These are phyloP conservation scores for Dione vanillae DNA, from an alignment of 2,888 invertebrate genomes.

Conservation along the genomic window DNA sequence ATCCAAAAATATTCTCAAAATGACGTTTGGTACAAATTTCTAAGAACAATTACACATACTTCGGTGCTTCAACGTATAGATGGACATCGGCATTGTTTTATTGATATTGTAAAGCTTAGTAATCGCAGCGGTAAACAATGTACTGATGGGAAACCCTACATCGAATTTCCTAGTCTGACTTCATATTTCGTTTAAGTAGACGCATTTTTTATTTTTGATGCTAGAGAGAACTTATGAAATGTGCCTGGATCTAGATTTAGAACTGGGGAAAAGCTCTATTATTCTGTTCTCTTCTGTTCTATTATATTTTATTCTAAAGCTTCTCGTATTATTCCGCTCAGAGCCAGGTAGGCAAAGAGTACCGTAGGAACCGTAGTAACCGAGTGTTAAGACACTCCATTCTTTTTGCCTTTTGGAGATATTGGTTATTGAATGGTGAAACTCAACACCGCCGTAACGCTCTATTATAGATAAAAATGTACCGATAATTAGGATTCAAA, in stretches of 20 bases:
- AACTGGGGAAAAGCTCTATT: too few species aligned
- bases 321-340: too few species aligned
- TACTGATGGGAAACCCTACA: constrained; percentile 19
- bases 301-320: too few species aligned
- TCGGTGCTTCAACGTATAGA: constrained; percentile 2
- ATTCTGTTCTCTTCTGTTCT: too few species aligned
- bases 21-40: background rate
- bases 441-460: background rate
- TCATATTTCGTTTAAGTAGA: constrained; percentile 1
- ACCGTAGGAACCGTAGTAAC: too few species aligned
- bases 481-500: background rate
- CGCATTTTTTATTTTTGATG: background rate
- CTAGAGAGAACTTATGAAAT: background rate
- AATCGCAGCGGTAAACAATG: constrained; percentile 4
- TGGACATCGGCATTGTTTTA: constrained; percentile 26
- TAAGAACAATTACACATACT: constrained; percentile 9
- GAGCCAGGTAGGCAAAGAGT: too few species aligned
- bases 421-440: too few species aligned
- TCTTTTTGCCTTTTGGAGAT: too few species aligned
- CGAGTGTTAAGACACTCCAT: too few species aligned
- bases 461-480: background rate
- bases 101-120: constrained; percentile 18
- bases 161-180: constrained; percentile 5
- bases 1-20: background rate
- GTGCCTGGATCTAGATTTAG: too few species aligned